Evolutionary conservation across 2,797 vertebrate species (phyloP), one percentile per base, ranked within the genome.

Genomic region (Mycteria americana): DNA sequence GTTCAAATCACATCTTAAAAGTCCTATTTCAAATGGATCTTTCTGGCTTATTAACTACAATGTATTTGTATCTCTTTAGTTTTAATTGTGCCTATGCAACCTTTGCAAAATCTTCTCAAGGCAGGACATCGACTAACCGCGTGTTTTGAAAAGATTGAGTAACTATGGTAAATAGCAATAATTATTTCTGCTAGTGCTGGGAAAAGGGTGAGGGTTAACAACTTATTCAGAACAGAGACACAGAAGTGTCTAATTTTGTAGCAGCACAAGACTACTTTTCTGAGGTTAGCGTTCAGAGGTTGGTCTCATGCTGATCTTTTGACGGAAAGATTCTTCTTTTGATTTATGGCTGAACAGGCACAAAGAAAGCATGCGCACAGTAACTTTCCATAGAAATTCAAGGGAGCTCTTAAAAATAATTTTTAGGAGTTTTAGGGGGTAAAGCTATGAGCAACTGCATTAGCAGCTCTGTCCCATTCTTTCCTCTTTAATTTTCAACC

Each of bases 161-260:
- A 94, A 81, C 63, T 72, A 69, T 22, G 24, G 65, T 81, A 93
- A 93, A 77, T 21, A 83, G 39, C 68, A 89, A 76, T 72, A 85
- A 85, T 87, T 82, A 77, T 77, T 95, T 67, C 64, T 94, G 48
- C 46, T 56, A 41, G 67, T 67, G 35, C 19, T 76, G 51, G 56
- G 31, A 43, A 81, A 81, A 93, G n/a, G 39, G 51, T 73, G 63
- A 86, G 56, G 46, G 70, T 93, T 95, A 94, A 94, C 46, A 56
- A 37, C 25, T 63, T 78, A 54, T 68, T 94, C 70, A 90, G 39
- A 93, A 64, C 15, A 91, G 39, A 92, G 46, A 67, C 39, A 65
- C 16, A 51, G 33, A 94, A 92, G 11, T 30, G 39, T 43, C 64
- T 93, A 48, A 87, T 90, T 93, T 80, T 93, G 57, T 59, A 72